A percentile compares a stretch with the other conserved stretches of the same genome.
Evolutionary conservation across 2,113 vertebrate genomes (phyloP).

Genomic region (Scomber scombrus): DNA sequence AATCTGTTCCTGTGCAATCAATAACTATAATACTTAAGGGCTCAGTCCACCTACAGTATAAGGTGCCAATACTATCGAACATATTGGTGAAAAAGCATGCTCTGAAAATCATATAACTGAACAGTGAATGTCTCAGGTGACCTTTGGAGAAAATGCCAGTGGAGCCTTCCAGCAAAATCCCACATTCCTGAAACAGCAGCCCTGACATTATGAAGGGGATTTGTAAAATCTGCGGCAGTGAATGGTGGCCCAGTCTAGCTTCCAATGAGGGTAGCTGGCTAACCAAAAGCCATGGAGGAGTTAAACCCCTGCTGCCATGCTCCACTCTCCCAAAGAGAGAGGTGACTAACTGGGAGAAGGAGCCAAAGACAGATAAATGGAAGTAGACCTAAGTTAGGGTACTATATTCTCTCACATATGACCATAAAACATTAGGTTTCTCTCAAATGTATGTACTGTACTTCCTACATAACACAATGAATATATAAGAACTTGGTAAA

Average conservation of each 20-base stretch:
- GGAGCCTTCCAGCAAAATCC: slow-evolving; percentile 68
- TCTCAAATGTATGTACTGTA: slow-evolving; percentile 4
- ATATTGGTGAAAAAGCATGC: slow-evolving; percentile 34
- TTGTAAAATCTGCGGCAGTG: slow-evolving; percentile 47
- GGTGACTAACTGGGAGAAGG: not conserved
- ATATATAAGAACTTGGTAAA: not conserved
- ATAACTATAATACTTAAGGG: slow-evolving; percentile 44
- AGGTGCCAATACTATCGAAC: slow-evolving; percentile 54
- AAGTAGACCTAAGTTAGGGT: not conserved
- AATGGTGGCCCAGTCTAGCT: slow-evolving; percentile 38
- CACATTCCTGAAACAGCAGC: slow-evolving; percentile 50
- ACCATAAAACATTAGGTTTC: not conserved
- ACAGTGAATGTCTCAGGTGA: slow-evolving; percentile 55
- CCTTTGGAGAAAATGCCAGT: slow-evolving; percentile 77
- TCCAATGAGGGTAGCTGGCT: slow-evolving; percentile 27
- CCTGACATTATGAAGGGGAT: slow-evolving; percentile 66
- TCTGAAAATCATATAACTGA: slow-evolving; percentile 46
- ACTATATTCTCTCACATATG: not conserved
- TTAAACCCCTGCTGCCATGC: slow-evolving; percentile 22
- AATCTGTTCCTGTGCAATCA: slow-evolving; percentile 40
- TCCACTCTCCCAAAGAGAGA: slow-evolving; percentile 15
- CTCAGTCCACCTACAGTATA: slow-evolving; percentile 28
- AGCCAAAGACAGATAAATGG: slow-evolving; percentile 20
- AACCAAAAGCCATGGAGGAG: slow-evolving; percentile 31
- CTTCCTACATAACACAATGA: not conserved